Conservation (phyloP, 2,797 vertebrate species). For the Aphelocoma californica region DNA sequence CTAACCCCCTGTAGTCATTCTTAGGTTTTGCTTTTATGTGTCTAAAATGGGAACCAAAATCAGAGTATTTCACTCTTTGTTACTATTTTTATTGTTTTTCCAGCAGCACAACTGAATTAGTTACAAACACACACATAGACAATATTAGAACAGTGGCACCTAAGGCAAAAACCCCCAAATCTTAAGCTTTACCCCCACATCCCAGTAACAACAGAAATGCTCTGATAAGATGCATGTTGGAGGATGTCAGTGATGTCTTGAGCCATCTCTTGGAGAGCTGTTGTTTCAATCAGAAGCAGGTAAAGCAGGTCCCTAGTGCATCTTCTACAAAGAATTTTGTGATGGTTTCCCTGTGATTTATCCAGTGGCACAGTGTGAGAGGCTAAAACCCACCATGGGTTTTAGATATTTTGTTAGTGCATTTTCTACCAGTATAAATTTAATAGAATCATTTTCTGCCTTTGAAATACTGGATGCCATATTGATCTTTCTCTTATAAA, state of each 20-base stretch:
- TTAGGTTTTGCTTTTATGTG: not conserved
- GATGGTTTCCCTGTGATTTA: not conserved
- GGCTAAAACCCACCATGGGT: not conserved
- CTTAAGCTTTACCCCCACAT: not conserved
- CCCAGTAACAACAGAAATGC: not conserved
- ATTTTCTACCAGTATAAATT: conserved; percentile 27
- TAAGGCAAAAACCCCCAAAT: accelerated
- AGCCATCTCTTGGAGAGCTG: not conserved
- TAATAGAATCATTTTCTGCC: conserved; percentile 36
- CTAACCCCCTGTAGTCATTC: not conserved
- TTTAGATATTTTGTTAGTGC: conserved; percentile 31
- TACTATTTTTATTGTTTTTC: not conserved
- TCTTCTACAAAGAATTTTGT: not conserved
- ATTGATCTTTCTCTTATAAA: conserved; percentile 57
- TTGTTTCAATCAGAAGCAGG: not conserved
- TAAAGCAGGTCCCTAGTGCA: not conserved
- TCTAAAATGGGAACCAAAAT: not conserved
- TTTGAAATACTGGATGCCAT: conserved; percentile 30
- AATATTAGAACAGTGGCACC: not conserved
- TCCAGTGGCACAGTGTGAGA: not conserved
- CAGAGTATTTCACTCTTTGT: not conserved
- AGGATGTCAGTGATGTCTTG: not conserved
- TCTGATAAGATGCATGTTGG: not conserved
- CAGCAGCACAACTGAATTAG: not conserved
- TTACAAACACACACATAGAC: not conserved